phyloP scores from a whole-genome alignment of 2,113 vertebrate species.

The Laticauda laticaudata region DNA sequence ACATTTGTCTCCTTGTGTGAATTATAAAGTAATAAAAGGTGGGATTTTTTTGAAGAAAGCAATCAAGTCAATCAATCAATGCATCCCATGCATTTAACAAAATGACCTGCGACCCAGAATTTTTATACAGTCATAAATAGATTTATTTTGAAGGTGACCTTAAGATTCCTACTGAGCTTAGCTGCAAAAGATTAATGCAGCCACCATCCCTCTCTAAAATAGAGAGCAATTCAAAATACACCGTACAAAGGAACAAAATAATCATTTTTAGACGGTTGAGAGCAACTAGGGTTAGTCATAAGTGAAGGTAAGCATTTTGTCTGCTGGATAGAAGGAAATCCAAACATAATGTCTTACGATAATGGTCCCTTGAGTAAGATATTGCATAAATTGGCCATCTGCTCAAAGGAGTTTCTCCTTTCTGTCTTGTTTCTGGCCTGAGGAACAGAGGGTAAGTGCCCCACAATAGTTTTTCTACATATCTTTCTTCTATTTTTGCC shows the following conservation, averaged over 20 bases:
- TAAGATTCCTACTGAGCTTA: not conserved
- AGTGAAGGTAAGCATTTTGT: not conserved
- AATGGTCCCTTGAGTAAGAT: not conserved
- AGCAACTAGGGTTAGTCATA: not conserved
- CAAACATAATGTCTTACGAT: not conserved
- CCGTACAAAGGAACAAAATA: not conserved
- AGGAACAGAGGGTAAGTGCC: not conserved
- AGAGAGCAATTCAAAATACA: not conserved
- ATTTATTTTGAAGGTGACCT: not conserved
- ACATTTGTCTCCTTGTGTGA: not conserved
- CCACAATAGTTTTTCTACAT: not conserved
- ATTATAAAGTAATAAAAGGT: not conserved
- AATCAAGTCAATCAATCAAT: not conserved
- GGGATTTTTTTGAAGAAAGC: not conserved
- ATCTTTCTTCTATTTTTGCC: not conserved
- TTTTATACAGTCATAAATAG: not conserved
- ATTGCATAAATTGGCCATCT: not conserved
- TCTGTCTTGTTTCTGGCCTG: not conserved
- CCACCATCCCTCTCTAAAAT: not conserved
- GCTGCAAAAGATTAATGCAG: not conserved
- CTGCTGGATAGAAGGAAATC: not conserved
- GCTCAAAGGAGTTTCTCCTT: not conserved
- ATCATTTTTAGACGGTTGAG: not conserved
- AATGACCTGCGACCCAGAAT: not conserved
- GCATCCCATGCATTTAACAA: not conserved